Evolutionary conservation across 2,888 invertebrate species (phyloP).

Genomic region (Dione juno): DNA sequence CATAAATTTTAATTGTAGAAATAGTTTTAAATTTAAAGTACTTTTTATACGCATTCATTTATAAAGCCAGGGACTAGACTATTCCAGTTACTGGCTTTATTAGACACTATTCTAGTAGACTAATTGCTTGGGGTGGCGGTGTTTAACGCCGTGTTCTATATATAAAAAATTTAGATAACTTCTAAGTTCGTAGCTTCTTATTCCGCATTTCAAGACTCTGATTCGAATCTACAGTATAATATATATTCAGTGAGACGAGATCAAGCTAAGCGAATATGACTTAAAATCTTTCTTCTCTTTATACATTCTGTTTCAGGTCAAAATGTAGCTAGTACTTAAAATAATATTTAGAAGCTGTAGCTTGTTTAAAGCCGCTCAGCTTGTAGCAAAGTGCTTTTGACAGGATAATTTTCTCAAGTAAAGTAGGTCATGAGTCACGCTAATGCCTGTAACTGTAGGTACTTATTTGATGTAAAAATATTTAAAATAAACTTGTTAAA

Average conservation of each 20-base stretch:
- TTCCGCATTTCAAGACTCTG: too few species aligned
- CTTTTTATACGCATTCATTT: neutral
- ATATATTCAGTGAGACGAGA: too few species aligned
- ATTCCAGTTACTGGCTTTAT: too few species aligned
- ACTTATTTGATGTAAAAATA: neutral
- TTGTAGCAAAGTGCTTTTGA: neutral
- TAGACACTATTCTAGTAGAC: too few species aligned
- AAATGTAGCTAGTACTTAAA: neutral
- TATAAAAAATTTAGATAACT: too few species aligned
- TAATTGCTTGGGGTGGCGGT: too few species aligned
- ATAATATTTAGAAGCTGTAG: neutral
- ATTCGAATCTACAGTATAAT: too few species aligned
- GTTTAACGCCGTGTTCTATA: too few species aligned
- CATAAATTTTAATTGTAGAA: neutral
- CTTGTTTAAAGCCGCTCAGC: neutral
- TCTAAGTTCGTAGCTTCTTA: too few species aligned
- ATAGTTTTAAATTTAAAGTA: neutral
- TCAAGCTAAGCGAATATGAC: too few species aligned
- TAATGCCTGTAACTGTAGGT: neutral
- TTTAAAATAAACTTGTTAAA: too few species aligned
- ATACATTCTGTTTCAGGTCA: neutral
- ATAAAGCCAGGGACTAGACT: too few species aligned
- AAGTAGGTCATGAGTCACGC: constrained; percentile 2
- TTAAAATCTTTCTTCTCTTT: neutral
- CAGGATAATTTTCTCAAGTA: constrained; percentile 3